Percentiles rank a stretch among this genome's conserved stretches.
phyloP scores from a whole-genome alignment of 1,140 invertebrate genomes.

The Euglossa dilemma region DNA sequence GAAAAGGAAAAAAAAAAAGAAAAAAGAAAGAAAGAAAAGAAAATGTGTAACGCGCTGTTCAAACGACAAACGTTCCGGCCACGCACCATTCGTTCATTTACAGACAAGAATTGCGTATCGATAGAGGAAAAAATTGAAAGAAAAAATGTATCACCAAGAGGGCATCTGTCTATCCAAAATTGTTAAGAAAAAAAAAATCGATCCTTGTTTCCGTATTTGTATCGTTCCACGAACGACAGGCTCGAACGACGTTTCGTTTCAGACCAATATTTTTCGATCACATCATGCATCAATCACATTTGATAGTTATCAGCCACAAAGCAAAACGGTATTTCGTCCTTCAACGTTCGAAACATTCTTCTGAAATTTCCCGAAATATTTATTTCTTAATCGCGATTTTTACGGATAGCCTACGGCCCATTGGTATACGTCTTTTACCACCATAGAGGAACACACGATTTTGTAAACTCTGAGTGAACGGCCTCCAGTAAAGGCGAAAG shows the following conservation, averaged over 20 bases:
- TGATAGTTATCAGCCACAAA: not conserved
- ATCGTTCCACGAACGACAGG: not conserved
- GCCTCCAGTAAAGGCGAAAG: conserved; percentile 62
- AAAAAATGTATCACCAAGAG: conserved; percentile 66
- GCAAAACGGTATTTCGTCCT: not conserved
- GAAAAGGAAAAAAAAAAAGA: not conserved
- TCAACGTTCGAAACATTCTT: not conserved
- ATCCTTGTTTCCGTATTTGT: conserved; percentile 8
- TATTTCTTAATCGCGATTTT: conserved; percentile 6
- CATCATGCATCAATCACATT: not conserved
- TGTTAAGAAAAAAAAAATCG: not conserved
- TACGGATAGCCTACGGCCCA: conserved; percentile 46
- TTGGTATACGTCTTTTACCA: conserved; percentile 70
- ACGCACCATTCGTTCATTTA: conserved; percentile 70
- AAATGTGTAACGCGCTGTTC: conserved; percentile 62
- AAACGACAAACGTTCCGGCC: conserved; percentile 75
- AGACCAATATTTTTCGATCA: conserved; percentile 8
- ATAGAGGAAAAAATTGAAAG: not conserved
- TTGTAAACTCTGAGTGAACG: conserved; percentile 66
- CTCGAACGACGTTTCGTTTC: not conserved
- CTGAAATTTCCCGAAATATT: not conserved
- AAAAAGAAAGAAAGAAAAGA: not conserved
- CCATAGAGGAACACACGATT: conserved; percentile 61
- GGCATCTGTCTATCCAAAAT: conserved; percentile 25
- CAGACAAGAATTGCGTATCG: conserved; percentile 54